Evolutionary conservation across 2,888 invertebrate genomes (phyloP).

Genomic region (Epirrita christyi): DNA sequence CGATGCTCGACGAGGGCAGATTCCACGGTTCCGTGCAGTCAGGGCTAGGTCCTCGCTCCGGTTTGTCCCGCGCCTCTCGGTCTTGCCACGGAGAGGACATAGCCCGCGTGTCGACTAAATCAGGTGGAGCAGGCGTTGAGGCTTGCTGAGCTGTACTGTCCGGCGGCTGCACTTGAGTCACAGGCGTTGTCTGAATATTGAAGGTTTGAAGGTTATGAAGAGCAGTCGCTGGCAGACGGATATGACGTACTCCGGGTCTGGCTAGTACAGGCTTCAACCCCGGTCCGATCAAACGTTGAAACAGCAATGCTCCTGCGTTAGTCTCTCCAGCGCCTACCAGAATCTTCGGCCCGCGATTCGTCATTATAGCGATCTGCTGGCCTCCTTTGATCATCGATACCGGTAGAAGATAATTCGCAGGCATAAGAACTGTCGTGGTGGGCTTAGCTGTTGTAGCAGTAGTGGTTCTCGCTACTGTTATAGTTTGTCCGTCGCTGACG

Average conservation of each 20-base stretch:
- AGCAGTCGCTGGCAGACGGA: constrained; percentile 74
- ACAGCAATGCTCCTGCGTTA: constrained; percentile 86
- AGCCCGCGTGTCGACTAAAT: constrained; percentile 68
- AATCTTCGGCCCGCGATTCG: constrained; percentile 86
- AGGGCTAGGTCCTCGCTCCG: constrained; percentile 68
- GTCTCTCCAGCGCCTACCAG: constrained; percentile 76
- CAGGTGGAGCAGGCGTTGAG: constrained; percentile 66
- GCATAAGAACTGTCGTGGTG: constrained; percentile 87
- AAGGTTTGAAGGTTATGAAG: constrained; percentile 76
- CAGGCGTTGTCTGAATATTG: constrained; percentile 57
- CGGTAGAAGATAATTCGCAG: constrained; percentile 89
- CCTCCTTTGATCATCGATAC: constrained; percentile 89
- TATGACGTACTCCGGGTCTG: constrained; percentile 84
- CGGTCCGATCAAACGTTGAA: constrained; percentile 88
- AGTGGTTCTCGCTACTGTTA: constrained; percentile 75
- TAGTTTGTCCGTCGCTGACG: constrained; percentile 87
- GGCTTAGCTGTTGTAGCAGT: constrained; percentile 85
- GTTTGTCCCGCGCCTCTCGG: constrained; percentile 60
- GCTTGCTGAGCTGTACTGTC: constrained; percentile 67
- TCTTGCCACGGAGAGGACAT: constrained; percentile 72
- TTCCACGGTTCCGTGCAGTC: constrained; percentile 76
- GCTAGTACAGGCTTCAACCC: constrained; percentile 82
- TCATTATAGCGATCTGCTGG: constrained; percentile 89
- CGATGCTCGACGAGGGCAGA: constrained; percentile 55
- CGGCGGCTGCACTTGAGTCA: constrained; percentile 62